phyloP scores from a whole-genome alignment of 2,888 invertebrate species.

The Linnaemya tessellans region DNA sequence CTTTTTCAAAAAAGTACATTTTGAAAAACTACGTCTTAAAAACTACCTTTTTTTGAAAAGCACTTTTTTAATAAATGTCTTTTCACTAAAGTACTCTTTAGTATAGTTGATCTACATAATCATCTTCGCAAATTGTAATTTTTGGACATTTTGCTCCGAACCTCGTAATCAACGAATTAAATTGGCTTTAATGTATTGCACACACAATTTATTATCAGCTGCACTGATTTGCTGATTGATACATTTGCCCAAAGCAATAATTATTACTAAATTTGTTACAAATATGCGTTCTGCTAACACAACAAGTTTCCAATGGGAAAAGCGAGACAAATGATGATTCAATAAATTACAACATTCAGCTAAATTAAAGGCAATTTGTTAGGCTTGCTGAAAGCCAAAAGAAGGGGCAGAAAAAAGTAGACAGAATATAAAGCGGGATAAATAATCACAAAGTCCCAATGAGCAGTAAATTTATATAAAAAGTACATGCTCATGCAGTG shows the following conservation, averaged over 20 bases:
- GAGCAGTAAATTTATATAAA: no score
- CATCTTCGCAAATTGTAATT: no score
- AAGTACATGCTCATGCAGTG: no score
- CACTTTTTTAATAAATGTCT: no score
- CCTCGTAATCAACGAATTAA: neutral
- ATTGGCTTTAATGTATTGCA: constrained; percentile 2
- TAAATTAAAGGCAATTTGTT: constrained; percentile 28
- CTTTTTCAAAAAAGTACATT: no score
- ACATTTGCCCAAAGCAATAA: constrained; percentile 40
- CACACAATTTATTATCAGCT: constrained; percentile 3
- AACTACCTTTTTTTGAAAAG: no score
- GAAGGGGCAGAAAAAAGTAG: neutral
- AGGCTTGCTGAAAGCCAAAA: constrained; percentile 35
- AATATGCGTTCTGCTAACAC: neutral
- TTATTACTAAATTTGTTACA: constrained; percentile 23
- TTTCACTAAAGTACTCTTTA: no score
- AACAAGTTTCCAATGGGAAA: neutral
- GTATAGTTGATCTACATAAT: no score
- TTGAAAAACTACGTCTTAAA: no score
- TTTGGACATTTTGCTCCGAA: neutral
- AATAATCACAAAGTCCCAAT: no score
- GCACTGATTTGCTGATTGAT: constrained; percentile 46
- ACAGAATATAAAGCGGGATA: neutral
- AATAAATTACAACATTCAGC: constrained; percentile 42
- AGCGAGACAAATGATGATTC: neutral